Percentiles rank a stretch among this genome's conserved stretches.
Conservation (phyloP, 2,888 invertebrate species). For the Andrena praecox region DNA sequence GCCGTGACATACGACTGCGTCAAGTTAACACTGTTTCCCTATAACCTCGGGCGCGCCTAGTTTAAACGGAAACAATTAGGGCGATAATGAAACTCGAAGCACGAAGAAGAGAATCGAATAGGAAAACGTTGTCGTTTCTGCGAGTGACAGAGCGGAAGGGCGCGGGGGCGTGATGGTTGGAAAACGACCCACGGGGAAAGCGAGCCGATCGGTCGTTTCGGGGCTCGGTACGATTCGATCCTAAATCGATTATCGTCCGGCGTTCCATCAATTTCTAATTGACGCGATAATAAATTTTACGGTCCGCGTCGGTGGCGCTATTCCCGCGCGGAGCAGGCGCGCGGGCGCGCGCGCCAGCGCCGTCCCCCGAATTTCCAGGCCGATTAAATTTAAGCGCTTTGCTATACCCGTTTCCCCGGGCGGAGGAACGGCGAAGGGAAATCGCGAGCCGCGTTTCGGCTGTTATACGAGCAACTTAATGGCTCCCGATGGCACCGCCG, state of each 20-base stretch:
- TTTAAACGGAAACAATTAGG: too few relatives aligned
- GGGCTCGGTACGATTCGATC: slow-evolving; percentile 68
- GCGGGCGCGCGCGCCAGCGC: slow-evolving; percentile 39
- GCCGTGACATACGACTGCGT: too few relatives aligned
- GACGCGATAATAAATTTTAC: slow-evolving; percentile 80
- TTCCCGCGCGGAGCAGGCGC: slow-evolving; percentile 48
- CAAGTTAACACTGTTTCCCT: too few relatives aligned
- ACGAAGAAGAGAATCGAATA: not conserved
- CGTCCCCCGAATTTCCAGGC: slow-evolving; percentile 64
- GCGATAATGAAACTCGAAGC: not conserved
- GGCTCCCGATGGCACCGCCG: slow-evolving; percentile 62
- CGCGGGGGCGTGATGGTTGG: not conserved
- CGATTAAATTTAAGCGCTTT: slow-evolving; percentile 75
- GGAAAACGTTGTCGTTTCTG: slow-evolving; percentile 11
- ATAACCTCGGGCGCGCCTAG: too few relatives aligned
- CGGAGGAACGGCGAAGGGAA: slow-evolving; percentile 28
- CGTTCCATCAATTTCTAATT: slow-evolving; percentile 82
- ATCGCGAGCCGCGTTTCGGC: slow-evolving; percentile 57
- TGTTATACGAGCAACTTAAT: slow-evolving; percentile 54
- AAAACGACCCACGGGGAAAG: slow-evolving; percentile 40
- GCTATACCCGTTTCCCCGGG: slow-evolving; percentile 50
- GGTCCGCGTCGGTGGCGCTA: slow-evolving; percentile 32
- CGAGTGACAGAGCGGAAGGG: slow-evolving; percentile 10
- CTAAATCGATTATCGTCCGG: slow-evolving; percentile 78
- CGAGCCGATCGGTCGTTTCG: slow-evolving; percentile 55